phyloP scores from a whole-genome alignment of 2,797 vertebrate genomes.

The Mallotus villosus region DNA sequence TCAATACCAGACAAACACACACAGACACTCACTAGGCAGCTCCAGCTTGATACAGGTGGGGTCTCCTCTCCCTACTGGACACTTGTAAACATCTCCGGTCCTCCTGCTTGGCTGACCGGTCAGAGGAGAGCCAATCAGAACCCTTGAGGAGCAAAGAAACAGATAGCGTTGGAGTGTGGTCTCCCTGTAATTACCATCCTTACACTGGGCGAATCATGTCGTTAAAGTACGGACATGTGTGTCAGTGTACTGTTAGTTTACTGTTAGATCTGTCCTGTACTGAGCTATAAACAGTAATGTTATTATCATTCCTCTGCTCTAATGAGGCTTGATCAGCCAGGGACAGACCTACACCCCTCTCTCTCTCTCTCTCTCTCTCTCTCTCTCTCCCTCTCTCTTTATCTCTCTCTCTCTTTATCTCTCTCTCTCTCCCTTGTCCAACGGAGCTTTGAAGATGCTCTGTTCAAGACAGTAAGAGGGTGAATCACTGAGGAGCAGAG shows the following conservation, averaged over 20 bases:
- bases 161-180: neutral
- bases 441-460: neutral
- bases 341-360: conserved; percentile 24
- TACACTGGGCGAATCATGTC: too few species aligned
- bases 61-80: conserved; percentile 76
- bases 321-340: conserved; percentile 63
- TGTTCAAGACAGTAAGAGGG: conserved; percentile 2
- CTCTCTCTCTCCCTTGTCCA: neutral
- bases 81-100: conserved; percentile 96
- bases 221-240: too few species aligned
- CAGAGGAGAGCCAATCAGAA: conserved; percentile 93
- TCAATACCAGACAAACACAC: neutral
- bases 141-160: conserved; percentile 70
- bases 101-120: conserved; percentile 86
- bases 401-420: conserved; percentile 1
- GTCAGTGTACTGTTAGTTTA: too few species aligned
- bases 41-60: conserved; percentile 84
- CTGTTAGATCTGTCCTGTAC: conserved; percentile 26
- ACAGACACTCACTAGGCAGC: conserved; percentile 79
- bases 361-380: neutral
- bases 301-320: conserved; percentile 75
- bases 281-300: conserved; percentile 62
- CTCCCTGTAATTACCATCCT: too few species aligned
- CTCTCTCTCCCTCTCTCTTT: neutral
- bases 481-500: too few species aligned